Percentiles rank a stretch among this genome's conserved stretches.
phyloP scores from a whole-genome alignment of 2,797 vertebrate genomes.

The Muscicapa comitata region DNA sequence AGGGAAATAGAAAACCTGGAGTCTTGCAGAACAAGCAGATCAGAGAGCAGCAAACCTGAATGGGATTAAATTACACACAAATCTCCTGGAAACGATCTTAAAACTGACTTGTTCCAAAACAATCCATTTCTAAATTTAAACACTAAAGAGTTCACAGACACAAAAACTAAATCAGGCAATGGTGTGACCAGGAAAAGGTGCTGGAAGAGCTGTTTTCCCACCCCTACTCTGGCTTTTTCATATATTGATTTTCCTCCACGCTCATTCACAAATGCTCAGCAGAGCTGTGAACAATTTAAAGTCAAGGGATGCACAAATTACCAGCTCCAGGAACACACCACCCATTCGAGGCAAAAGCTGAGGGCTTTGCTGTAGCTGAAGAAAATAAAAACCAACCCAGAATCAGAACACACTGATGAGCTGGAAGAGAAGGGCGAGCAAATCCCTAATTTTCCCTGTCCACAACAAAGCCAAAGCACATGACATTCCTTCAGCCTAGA shows the following conservation, averaged over 20 bases:
- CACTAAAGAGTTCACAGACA: neutral
- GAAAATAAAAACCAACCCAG: neutral
- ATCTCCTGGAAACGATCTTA: slow-evolving; percentile 19
- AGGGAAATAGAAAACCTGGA: neutral
- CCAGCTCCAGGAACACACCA: neutral
- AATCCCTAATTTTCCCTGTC: slow-evolving; percentile 32
- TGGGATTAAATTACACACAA: slow-evolving; percentile 22
- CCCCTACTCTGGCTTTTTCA: neutral
- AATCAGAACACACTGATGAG: slow-evolving; percentile 44
- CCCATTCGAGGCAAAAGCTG: slow-evolving; percentile 23
- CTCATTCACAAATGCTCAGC: slow-evolving; percentile 36
- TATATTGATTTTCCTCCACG: neutral
- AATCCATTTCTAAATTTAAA: slow-evolving; percentile 49
- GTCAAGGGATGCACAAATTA: slow-evolving; percentile 28
- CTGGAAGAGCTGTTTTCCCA: neutral
- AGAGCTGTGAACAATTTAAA: slow-evolving; percentile 22
- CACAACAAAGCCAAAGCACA: slow-evolving; percentile 44
- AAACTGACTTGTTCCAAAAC: slow-evolving; percentile 20
- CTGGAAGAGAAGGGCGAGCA: slow-evolving; percentile 37
- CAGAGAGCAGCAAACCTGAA: neutral
- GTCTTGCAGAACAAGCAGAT: neutral
- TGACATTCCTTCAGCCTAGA: neutral
- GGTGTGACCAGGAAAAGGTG: neutral
- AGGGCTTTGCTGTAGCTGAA: neutral
- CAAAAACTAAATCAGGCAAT: neutral